Base-by-base conservation (phyloP, 64 coral and sea anemone genomes). In the Pachyseris speciosa region DNA sequence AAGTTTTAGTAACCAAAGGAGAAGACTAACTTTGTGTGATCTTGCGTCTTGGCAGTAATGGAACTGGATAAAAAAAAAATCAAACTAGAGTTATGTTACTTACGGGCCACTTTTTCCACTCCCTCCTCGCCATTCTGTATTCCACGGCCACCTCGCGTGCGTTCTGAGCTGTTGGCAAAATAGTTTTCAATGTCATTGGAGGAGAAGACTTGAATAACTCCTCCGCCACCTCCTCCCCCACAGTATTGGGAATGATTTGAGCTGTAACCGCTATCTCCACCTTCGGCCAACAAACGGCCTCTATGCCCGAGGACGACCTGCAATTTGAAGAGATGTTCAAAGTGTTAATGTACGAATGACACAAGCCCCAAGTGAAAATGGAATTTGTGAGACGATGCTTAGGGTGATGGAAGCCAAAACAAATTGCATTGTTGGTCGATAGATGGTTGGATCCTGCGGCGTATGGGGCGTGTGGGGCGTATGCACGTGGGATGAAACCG, bases 131-230 rank as follows among this genome's bases (percentile, higher is more conserved):
- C 89, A 33, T 74, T 5, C 2, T 41, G 64, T 16, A 92, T 20
- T 24, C 89, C 89, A 5, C 19, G 66, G 39, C 89, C 89, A 41
- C 79, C 79, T 25, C 49, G 13, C 13, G 65, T 77, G 13, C 17
- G n/a, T 9, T 37, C 10, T 31, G 29, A 2, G 6, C n/a, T 33
- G 51, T 92, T 16, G 5, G 71, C 50, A 8, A 22, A 0, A 4
- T 80, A 67, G 4, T 53, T 7, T 73, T 22, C 63, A 27, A 59
- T 65, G 26, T 83, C 78, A 29, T 37, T 69, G 3, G 1, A 15
- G 0, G 32, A 85, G 30, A 92, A 92, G 11, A 92, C 89, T 25
- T 92, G 89, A 31, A 92, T 92, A 31, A 92, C 89, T 20, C 89
- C 89, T 37, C 89, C 89, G 11, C 89, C 89, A 2, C 89, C 89